phyloP scores from a whole-genome alignment of 2,113 vertebrate genomes.

The Mormyrus lacerda region DNA sequence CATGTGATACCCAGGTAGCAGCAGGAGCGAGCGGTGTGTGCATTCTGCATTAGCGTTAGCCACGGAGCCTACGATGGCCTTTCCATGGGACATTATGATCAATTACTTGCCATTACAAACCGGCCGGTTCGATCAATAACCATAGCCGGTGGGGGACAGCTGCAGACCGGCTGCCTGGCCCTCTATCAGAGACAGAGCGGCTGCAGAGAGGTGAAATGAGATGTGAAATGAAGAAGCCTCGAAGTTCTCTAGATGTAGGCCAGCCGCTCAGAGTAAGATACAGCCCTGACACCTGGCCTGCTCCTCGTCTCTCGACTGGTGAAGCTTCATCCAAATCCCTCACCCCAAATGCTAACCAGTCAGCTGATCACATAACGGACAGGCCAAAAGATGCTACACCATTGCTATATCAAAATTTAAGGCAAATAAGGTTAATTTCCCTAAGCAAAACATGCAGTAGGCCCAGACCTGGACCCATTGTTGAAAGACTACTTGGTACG shows the following conservation, averaged over 20 bases:
- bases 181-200: constrained; percentile 39
- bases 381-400: not conserved
- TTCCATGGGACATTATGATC: constrained; percentile 30
- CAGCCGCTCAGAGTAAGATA: constrained; percentile 6
- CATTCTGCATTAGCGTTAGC: not conserved
- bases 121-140: constrained; percentile 52
- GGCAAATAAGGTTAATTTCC: not conserved
- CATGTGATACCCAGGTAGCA: not conserved
- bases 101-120: constrained; percentile 49
- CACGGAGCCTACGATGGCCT: not conserved
- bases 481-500: not conserved
- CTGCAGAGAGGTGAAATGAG: constrained; percentile 32
- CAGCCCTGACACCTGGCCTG: constrained; percentile 10
- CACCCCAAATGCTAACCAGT: not conserved
- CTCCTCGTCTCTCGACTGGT: not conserved
- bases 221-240: constrained; percentile 41
- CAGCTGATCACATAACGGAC: not conserved
- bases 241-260: constrained; percentile 36
- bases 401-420: not conserved
- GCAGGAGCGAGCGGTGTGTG: not conserved
- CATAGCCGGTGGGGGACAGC: constrained; percentile 48
- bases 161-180: constrained; percentile 25
- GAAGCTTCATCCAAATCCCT: not conserved
- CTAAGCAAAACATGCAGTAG: not conserved
- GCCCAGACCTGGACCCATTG: not conserved